phyloP scores from a whole-genome alignment of 2,888 invertebrate genomes.

The Brenthis daphne region DNA sequence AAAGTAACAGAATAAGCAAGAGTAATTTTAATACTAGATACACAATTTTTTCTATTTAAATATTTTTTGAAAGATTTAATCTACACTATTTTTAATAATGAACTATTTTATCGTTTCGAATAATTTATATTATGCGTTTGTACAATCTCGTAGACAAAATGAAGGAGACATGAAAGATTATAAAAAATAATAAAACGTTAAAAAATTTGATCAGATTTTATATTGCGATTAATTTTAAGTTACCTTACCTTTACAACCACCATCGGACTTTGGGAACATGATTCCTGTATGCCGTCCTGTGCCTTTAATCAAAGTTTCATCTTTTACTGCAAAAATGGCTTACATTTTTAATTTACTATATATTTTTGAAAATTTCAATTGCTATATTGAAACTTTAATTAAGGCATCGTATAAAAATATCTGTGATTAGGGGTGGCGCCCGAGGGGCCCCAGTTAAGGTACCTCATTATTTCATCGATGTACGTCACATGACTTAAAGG shows the following conservation, averaged over 20 bases:
- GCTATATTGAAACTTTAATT: conserved; percentile 52
- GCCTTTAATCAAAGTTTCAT: conserved; percentile 60
- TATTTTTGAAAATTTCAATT: background rate
- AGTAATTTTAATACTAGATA: conserved; percentile 77
- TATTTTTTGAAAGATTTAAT: conserved; percentile 80
- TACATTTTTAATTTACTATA: conserved; percentile 7
- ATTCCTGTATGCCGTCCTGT: conserved; percentile 60
- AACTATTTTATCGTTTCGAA: conserved; percentile 80
- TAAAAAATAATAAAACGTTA: conserved; percentile 80
- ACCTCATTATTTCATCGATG: conserved; percentile 63
- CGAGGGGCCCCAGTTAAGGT: conserved; percentile 72
- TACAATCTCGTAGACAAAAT: conserved; percentile 77
- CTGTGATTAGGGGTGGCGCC: conserved; percentile 69
- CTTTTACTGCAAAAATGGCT: background rate
- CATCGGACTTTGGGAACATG: conserved; percentile 66
- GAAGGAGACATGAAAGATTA: conserved; percentile 77
- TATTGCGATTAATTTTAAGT: conserved; percentile 60
- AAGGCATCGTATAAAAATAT: conserved; percentile 49
- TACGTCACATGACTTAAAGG: conserved; percentile 75
- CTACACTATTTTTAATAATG: conserved; percentile 79
- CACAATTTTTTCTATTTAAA: conserved; percentile 79
- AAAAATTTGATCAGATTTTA: conserved; percentile 73
- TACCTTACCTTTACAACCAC: conserved; percentile 58
- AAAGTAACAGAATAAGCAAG: conserved; percentile 72
- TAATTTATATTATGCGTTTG: conserved; percentile 81